These are phyloP conservation scores for Epizoanthus ramosus DNA, from an alignment of 92 coral and sea anemone species.

Conservation along the genomic window DNA sequence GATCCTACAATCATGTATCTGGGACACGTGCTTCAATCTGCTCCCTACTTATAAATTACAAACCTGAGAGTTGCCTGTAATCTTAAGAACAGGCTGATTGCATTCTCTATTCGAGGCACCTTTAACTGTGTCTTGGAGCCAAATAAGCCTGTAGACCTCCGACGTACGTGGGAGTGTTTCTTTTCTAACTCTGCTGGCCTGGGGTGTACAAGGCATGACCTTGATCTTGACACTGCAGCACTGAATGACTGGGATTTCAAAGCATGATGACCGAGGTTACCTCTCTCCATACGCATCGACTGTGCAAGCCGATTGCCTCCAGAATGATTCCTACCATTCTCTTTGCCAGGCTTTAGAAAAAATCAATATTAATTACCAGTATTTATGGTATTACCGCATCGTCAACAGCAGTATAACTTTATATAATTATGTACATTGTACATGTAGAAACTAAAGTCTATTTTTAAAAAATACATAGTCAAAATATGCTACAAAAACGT, in stretches of 20 bases:
- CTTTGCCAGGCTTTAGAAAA: slow-evolving; percentile 64
- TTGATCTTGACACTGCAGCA: slow-evolving; percentile 67
- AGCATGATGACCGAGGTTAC: slow-evolving; percentile 55
- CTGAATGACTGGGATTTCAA: slow-evolving; percentile 79
- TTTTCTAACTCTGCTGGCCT: slow-evolving; percentile 85
- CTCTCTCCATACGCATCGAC: slow-evolving; percentile 82
- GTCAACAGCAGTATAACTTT: no score
- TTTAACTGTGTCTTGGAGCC: slow-evolving; percentile 73
- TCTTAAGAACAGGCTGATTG: slow-evolving; percentile 70
- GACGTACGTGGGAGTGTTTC: slow-evolving; percentile 77
- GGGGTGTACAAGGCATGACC: slow-evolving; percentile 65
- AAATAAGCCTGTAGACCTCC: slow-evolving; percentile 75
- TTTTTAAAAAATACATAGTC: no score
- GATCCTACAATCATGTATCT: no score
- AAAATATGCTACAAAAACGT: no score
- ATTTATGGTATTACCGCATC: no score
- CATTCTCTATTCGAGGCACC: slow-evolving; percentile 78
- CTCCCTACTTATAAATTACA: not conserved
- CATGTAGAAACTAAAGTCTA: no score
- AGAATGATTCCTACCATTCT: slow-evolving; percentile 59
- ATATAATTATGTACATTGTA: no score
- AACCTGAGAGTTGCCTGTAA: slow-evolving; percentile 80
- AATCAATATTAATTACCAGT: not conserved
- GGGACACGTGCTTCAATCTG: no score
- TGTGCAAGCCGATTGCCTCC: slow-evolving; percentile 57